Evolutionary conservation across 37 sponge, comb jelly and placozoan genomes (phyloP).

Genomic region (Cladorhizidae sp.): DNA sequence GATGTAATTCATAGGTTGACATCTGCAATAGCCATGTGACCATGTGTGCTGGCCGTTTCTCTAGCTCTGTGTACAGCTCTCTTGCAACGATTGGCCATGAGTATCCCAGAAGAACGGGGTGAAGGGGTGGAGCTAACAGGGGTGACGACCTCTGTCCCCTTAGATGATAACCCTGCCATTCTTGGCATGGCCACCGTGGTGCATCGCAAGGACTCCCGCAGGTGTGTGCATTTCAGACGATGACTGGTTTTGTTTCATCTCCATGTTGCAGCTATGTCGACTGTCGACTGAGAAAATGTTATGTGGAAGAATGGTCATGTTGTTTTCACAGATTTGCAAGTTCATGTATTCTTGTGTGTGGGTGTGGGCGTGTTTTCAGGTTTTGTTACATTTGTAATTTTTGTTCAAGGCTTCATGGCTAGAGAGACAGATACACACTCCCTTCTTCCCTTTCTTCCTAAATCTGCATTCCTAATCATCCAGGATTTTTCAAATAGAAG

Average conservation of each 20-base stretch:
- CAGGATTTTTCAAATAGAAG: slow-evolving; percentile 69
- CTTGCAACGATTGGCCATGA: background rate
- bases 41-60: too few relatives aligned
- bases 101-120: background rate
- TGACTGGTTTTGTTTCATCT: background rate
- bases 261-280: too few relatives aligned
- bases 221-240: too few relatives aligned
- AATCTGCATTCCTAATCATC: background rate
- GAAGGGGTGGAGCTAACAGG: slow-evolving; percentile 10
- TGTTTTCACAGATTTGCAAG: too few relatives aligned
- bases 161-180: background rate
- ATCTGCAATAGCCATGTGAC: too few relatives aligned
- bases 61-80: too few relatives aligned
- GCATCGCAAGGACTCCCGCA: background rate
- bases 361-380: background rate
- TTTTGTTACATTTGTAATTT: background rate
- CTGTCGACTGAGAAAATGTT: too few relatives aligned
- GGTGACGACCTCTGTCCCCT: background rate
- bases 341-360: too few relatives aligned
- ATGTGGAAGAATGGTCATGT: too few relatives aligned
- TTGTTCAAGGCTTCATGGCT: too few relatives aligned
- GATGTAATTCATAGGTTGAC: too few relatives aligned
- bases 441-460: background rate
- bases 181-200: background rate
- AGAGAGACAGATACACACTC: background rate